Conservation (phyloP, 2,888 invertebrate species). For the Hypolimnas misippus region DNA sequence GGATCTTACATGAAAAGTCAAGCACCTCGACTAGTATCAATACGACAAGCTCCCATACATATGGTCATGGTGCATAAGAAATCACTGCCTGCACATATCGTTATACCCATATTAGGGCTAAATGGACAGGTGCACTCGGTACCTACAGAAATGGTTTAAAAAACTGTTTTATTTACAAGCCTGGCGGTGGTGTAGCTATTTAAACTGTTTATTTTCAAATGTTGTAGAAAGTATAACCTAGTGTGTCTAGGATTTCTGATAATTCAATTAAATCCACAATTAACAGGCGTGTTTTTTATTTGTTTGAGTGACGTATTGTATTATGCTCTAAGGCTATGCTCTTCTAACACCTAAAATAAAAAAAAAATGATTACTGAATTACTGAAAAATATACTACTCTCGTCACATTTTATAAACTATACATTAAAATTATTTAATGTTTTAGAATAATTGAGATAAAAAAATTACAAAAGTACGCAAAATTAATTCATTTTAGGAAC, state of each 20-base stretch:
- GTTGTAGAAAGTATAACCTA: not conserved
- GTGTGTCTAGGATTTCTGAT: not conserved
- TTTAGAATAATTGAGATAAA: no score
- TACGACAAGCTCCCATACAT: slow-evolving; percentile 34
- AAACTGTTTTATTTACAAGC: slow-evolving; percentile 14
- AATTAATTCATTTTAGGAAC: no score
- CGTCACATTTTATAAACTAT: no score
- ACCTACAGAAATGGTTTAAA: slow-evolving; percentile 47
- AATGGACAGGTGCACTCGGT: slow-evolving; percentile 65
- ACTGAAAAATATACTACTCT: no score
- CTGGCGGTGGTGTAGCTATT: slow-evolving; percentile 12
- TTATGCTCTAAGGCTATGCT: no score
- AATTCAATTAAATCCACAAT: no score
- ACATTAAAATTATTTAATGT: no score
- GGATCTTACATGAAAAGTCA: slow-evolving; percentile 13
- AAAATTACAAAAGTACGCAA: no score
- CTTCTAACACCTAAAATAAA: no score
- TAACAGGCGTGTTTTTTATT: no score
- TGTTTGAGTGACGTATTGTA: no score
- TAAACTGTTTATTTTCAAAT: not conserved
- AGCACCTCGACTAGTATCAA: slow-evolving; percentile 10
- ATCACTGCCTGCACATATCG: slow-evolving; percentile 69
- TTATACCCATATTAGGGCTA: slow-evolving; percentile 64
- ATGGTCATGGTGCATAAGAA: slow-evolving; percentile 71
- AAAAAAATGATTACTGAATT: no score